Percentiles rank a stretch among this genome's conserved stretches.
phyloP scores from a whole-genome alignment of 2,113 vertebrate genomes.

The Prunella himalayana region DNA sequence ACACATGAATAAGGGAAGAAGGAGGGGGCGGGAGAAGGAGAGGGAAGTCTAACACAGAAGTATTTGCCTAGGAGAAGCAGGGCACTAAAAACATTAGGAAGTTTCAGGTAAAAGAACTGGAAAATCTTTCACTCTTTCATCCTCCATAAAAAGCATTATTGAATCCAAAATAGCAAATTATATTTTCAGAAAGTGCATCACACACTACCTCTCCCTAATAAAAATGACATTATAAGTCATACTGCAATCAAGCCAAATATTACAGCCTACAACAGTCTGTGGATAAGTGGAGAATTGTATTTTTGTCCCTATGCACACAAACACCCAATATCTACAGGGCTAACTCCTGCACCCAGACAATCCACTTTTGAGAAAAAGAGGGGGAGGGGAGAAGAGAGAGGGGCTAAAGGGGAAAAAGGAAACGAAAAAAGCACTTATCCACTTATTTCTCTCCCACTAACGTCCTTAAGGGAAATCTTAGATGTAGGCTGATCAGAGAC shows the following conservation, averaged over 20 bases:
- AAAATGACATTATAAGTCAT: constrained; percentile 25
- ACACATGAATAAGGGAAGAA: constrained; percentile 31
- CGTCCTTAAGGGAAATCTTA: constrained; percentile 25
- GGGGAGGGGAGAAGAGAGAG: neutral
- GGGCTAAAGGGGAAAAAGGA: neutral
- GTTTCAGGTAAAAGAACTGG: constrained; percentile 1
- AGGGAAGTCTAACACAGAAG: neutral
- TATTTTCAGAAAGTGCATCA: constrained; percentile 2
- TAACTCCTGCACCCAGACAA: neutral
- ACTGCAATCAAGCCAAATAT: constrained; percentile 5
- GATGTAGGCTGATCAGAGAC: constrained; percentile 28
- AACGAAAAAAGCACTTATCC: neutral
- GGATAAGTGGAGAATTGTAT: neutral
- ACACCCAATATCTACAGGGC: neutral
- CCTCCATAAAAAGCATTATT: neutral
- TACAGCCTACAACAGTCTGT: neutral
- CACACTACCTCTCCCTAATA: neutral
- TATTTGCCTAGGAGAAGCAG: neutral
- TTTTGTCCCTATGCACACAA: neutral
- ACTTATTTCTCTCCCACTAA: constrained; percentile 14
- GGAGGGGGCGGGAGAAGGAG: neutral
- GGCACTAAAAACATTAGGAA: neutral
- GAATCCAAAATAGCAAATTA: neutral
- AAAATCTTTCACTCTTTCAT: neutral
- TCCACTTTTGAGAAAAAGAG: neutral